Evolutionary conservation across 37 sponge, comb jelly and placozoan species (phyloP).

Genomic region (Beroe ovata): DNA sequence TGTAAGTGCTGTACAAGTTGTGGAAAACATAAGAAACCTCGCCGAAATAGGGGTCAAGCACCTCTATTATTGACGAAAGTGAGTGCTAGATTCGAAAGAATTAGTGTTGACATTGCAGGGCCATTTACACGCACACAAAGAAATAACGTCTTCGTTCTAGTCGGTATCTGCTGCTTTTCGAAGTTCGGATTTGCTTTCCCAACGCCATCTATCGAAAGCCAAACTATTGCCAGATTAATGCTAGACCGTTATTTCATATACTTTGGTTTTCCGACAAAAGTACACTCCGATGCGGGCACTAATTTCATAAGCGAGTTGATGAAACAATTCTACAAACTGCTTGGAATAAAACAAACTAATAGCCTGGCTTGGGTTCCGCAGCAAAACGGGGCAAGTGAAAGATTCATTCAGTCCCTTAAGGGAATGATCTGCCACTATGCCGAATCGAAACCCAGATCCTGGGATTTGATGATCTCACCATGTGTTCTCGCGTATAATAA

Average conservation of each 20-base stretch:
- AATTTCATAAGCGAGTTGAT: not conserved
- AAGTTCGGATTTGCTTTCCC: not conserved
- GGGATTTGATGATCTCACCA: not conserved
- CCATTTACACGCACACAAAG: not conserved
- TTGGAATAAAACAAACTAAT: not conserved
- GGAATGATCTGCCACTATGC: slow-evolving; percentile 16
- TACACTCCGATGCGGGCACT: not conserved
- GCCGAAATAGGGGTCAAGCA: not conserved
- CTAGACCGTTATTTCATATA: not conserved
- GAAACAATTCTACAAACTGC: not conserved
- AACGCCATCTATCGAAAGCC: not conserved
- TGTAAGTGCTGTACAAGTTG: not conserved
- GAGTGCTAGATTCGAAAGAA: not conserved
- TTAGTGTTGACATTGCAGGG: not conserved
- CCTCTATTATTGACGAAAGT: not conserved
- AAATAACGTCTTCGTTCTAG: not conserved
- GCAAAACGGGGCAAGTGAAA: not conserved
- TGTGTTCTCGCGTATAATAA: not conserved
- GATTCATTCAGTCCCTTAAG: not conserved
- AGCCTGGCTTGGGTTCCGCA: not conserved
- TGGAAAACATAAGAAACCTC: not conserved
- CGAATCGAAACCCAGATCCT: not conserved
- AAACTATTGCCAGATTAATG: not conserved
- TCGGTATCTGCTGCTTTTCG: not conserved
- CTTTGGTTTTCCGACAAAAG: not conserved